Conservation (phyloP, 2,113 vertebrate species). For the Trematomus loennbergii region DNA sequence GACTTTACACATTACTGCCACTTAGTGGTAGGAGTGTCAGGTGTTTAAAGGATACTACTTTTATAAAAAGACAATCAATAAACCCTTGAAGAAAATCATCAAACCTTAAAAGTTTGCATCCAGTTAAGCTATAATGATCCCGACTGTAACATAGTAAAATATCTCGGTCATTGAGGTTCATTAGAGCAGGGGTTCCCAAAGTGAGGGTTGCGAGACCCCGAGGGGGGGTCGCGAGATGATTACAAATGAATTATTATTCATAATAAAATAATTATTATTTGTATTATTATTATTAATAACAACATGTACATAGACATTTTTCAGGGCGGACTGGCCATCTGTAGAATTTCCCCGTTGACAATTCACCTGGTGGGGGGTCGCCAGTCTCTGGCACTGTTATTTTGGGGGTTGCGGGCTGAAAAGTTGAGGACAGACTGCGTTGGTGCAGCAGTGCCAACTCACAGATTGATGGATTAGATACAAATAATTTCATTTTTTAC, state of each 20-base stretch:
- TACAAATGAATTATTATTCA: too few relatives aligned
- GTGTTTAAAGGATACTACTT: neutral
- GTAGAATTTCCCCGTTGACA: too few relatives aligned
- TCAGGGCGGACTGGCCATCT: too few relatives aligned
- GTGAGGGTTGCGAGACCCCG: too few relatives aligned
- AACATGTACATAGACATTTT: too few relatives aligned
- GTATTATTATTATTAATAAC: too few relatives aligned
- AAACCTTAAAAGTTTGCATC: neutral
- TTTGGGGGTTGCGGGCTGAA: too few relatives aligned
- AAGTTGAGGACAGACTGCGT: neutral
- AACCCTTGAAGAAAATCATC: neutral
- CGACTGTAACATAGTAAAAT: neutral
- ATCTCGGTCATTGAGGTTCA: neutral
- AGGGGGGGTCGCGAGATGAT: too few relatives aligned
- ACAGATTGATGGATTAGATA: neutral
- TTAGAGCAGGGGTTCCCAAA: too few relatives aligned
- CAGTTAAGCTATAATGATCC: neutral
- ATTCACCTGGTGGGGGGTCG: too few relatives aligned
- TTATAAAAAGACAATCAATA: neutral
- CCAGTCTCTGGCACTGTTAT: too few relatives aligned
- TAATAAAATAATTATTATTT: too few relatives aligned
- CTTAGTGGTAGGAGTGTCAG: neutral
- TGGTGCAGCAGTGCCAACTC: neutral
- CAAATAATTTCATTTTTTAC: neutral
- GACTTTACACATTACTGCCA: neutral